Conservation (phyloP, 1,140 invertebrate species). For the Cydia pomonella region DNA sequence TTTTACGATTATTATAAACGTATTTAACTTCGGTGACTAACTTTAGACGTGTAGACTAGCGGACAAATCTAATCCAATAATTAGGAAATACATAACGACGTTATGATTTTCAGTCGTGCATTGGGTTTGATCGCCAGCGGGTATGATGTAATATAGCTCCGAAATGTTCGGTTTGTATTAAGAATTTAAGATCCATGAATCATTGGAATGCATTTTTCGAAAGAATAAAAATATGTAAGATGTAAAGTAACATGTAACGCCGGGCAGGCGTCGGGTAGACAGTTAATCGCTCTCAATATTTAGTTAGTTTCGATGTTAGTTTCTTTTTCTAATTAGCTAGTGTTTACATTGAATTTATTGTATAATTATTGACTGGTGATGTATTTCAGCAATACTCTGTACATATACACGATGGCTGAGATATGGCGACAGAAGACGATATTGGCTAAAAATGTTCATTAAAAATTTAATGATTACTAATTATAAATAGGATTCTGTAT, state of each 20-base stretch:
- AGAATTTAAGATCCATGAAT: slow-evolving; percentile 41
- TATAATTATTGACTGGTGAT: slow-evolving; percentile 43
- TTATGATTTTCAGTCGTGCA: neutral
- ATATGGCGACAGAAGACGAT: slow-evolving; percentile 38
- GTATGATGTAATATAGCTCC: slow-evolving; percentile 47
- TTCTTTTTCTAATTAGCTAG: slow-evolving; percentile 60
- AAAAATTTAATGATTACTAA: slow-evolving; percentile 68
- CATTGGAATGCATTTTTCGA: slow-evolving; percentile 39
- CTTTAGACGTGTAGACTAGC: slow-evolving; percentile 42
- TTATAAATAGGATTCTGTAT: slow-evolving; percentile 69
- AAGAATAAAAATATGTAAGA: slow-evolving; percentile 30
- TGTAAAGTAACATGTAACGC: slow-evolving; percentile 25
- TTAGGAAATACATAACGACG: neutral
- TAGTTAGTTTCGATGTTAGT: slow-evolving; percentile 71
- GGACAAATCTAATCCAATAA: slow-evolving; percentile 27
- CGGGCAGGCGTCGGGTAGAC: slow-evolving; percentile 32
- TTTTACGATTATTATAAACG: slow-evolving; percentile 33
- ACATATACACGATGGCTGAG: slow-evolving; percentile 37
- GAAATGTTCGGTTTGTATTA: slow-evolving; percentile 41
- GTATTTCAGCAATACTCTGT: slow-evolving; percentile 40
- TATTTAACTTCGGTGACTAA: slow-evolving; percentile 49
- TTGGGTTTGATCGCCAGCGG: slow-evolving; percentile 16
- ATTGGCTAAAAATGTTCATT: slow-evolving; percentile 61
- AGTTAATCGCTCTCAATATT: slow-evolving; percentile 45
- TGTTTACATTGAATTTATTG: slow-evolving; percentile 51